Percentiles rank a stretch among this genome's conserved stretches.
These are phyloP conservation scores for Calcarius ornatus DNA, from an alignment of 2,113 vertebrate genomes.

Conservation along the genomic window DNA sequence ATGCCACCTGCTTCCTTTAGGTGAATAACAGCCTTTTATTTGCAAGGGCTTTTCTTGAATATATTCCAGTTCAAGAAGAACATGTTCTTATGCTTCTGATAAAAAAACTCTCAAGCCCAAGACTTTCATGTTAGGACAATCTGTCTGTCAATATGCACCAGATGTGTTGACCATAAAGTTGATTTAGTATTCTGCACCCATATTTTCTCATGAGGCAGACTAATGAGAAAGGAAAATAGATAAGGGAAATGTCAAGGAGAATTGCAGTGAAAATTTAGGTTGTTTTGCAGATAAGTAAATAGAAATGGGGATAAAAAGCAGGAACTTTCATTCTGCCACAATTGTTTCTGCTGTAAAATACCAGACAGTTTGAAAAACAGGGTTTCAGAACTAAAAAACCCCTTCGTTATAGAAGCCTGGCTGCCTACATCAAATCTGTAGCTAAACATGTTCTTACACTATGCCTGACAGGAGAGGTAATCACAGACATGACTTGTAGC, in stretches of 20 bases:
- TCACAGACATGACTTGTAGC: slow-evolving; percentile 7
- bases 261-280: slow-evolving; percentile 40
- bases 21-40: background rate
- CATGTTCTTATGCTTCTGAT: background rate
- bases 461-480: background rate
- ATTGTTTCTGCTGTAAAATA: background rate
- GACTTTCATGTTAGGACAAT: background rate
- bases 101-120: background rate
- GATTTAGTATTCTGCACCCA: slow-evolving; percentile 31
- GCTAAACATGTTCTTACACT: background rate
- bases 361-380: background rate
- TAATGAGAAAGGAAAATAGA: slow-evolving; percentile 62
- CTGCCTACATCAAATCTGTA: background rate
- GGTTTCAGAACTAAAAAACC: background rate
- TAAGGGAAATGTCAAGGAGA: slow-evolving; percentile 70
- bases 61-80: slow-evolving; percentile 20
- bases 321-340: background rate
- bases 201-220: slow-evolving; percentile 29
- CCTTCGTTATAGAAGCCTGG: background rate
- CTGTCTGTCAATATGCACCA: slow-evolving; percentile 50
- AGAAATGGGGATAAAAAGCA: background rate
- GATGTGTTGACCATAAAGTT: slow-evolving; percentile 52
- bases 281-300: slow-evolving; percentile 61
- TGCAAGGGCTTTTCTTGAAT: background rate
- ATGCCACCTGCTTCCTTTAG: slow-evolving; percentile 15